phyloP scores from a whole-genome alignment of 2,113 vertebrate species.

The Dermatemys mawii region DNA sequence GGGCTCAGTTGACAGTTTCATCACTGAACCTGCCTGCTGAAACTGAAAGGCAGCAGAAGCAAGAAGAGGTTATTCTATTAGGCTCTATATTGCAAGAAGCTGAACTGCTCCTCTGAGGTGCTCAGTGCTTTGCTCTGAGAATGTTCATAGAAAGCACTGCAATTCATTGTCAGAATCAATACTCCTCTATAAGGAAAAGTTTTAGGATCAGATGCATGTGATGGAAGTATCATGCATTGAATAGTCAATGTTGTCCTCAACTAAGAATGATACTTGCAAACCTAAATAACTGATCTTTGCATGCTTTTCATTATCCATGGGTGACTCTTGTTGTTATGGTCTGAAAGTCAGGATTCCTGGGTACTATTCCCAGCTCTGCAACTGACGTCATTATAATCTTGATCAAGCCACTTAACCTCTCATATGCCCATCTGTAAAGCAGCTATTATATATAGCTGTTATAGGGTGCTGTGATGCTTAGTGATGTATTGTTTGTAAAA shows the following conservation, averaged over 20 bases:
- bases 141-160: neutral
- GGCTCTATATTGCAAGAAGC: neutral
- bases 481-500: accelerated
- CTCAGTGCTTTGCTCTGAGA: neutral
- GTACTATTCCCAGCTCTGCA: neutral
- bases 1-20: neutral
- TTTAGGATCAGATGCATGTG: neutral
- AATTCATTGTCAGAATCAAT: neutral
- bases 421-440: neutral
- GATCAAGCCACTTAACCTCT: neutral
- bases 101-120: neutral
- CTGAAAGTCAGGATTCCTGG: neutral
- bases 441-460: neutral
- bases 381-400: neutral
- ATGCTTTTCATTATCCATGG: neutral
- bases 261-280: neutral
- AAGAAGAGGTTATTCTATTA: neutral
- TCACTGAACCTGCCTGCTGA: neutral
- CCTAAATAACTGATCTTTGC: neutral
- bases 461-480: neutral
- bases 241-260: neutral
- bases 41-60: neutral
- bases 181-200: neutral
- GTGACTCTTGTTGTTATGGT: neutral
- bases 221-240: neutral